phyloP scores from a whole-genome alignment of 2,113 vertebrate genomes.

The Gallinago jamesoni region DNA sequence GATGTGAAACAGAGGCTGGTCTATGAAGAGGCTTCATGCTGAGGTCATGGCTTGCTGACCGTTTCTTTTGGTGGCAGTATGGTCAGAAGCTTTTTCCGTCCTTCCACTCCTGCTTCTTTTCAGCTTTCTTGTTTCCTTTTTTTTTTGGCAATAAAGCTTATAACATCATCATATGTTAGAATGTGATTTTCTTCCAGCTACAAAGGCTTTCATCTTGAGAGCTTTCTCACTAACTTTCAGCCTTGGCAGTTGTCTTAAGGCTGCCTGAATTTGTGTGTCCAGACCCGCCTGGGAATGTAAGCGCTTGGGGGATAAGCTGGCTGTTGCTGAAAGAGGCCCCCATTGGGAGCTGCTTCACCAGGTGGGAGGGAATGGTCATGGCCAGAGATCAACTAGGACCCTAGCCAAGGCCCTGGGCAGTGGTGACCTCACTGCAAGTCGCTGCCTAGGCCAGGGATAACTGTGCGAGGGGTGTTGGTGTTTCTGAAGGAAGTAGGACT shows the following conservation, averaged over 20 bases:
- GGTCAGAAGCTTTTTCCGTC: background rate
- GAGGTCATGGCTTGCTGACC: background rate
- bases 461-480: background rate
- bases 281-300: background rate
- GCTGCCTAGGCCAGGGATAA: background rate
- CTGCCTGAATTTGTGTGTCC: background rate
- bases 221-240: background rate
- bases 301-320: background rate
- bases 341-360: background rate
- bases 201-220: background rate
- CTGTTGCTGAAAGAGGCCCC: background rate
- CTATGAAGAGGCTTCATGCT: background rate
- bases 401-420: background rate
- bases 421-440: background rate
- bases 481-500: background rate
- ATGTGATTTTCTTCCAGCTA: background rate
- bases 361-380: background rate
- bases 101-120: background rate
- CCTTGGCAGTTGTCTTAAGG: background rate
- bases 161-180: background rate
- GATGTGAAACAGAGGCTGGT: background rate
- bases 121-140: background rate
- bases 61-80: background rate
- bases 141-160: background rate
- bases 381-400: background rate